These are phyloP conservation scores for Grallaria varia DNA, from an alignment of 2,113 vertebrate genomes.

Conservation along the genomic window DNA sequence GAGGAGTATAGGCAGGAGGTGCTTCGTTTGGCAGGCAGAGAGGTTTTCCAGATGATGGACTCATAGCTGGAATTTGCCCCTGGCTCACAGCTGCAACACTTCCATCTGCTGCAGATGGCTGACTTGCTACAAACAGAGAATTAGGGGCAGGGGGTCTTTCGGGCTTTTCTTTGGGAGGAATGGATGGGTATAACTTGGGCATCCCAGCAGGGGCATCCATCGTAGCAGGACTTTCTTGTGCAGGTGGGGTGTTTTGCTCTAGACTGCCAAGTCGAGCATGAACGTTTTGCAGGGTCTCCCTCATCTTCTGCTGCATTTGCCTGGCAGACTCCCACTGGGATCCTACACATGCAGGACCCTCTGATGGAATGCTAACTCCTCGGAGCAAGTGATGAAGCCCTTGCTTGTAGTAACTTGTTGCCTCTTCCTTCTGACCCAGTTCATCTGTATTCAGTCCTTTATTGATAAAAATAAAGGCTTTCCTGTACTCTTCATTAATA, in stretches of 20 bases:
- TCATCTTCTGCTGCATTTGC: slow-evolving; percentile 95
- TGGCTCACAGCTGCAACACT: neutral
- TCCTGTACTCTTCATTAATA: slow-evolving; percentile 89
- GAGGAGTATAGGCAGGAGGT: slow-evolving; percentile 90
- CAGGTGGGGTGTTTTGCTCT: slow-evolving; percentile 67
- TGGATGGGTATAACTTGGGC: slow-evolving; percentile 79
- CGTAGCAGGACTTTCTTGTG: neutral
- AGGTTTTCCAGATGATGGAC: slow-evolving; percentile 36
- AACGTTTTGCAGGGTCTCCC: slow-evolving; percentile 89
- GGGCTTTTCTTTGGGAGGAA: slow-evolving; percentile 74
- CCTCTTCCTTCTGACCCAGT: slow-evolving; percentile 79
- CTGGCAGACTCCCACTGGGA: slow-evolving; percentile 85
- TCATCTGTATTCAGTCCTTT: slow-evolving; percentile 88
- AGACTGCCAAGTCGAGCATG: slow-evolving; percentile 80
- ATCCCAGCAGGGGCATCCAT: neutral
- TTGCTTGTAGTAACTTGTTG: slow-evolving; percentile 82
- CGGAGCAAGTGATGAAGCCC: slow-evolving; percentile 86
- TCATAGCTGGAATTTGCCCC: neutral
- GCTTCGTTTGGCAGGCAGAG: slow-evolving; percentile 67
- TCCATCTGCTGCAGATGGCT: slow-evolving; percentile 34
- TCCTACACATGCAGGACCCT: slow-evolving; percentile 75
- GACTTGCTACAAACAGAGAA: neutral
- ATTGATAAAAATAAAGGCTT: slow-evolving; percentile 88
- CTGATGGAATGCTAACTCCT: slow-evolving; percentile 78
- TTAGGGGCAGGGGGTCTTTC: slow-evolving; percentile 66